Percentiles rank a stretch among this genome's conserved stretches.
These are phyloP conservation scores for Rhamnusium bicolor DNA, from an alignment of 2,888 invertebrate genomes.

Conservation along the genomic window DNA sequence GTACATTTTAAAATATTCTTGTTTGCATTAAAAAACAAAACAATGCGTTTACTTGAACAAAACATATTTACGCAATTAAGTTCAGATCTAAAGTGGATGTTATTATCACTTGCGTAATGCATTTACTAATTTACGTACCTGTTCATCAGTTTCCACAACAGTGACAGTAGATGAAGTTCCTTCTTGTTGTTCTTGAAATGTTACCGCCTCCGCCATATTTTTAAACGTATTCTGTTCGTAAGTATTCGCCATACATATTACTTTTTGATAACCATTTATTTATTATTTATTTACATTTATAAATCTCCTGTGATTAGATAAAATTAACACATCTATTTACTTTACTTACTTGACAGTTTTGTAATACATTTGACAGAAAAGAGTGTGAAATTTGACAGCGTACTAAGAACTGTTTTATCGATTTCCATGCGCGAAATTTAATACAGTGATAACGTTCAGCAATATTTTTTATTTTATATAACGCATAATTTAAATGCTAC, in stretches of 20 bases:
- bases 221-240: conserved; percentile 39
- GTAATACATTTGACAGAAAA: conserved; percentile 13
- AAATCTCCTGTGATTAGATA: conserved; percentile 13
- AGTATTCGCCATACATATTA: conserved; percentile 42
- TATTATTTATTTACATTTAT: conserved; percentile 9
- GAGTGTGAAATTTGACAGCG: neutral
- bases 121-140: conserved; percentile 62
- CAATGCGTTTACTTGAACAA: conserved; percentile 26
- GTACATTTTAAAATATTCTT: conserved; percentile 33
- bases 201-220: conserved; percentile 59
- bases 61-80: conserved; percentile 42
- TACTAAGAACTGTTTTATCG: neutral
- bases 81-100: conserved; percentile 1
- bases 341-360: no score
- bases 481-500: no score
- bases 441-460: no score
- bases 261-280: conserved; percentile 3
- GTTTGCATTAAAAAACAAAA: conserved; percentile 13
- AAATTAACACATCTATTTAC: neutral
- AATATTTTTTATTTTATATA: no score
- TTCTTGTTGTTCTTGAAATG: conserved; percentile 59
- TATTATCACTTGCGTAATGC: conserved; percentile 50
- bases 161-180: conserved; percentile 64
- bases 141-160: conserved; percentile 64
- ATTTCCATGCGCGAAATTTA: neutral